Evolutionary conservation across 2,113 vertebrate genomes (phyloP).

Genomic region (Thalassarche chlororhynchos): DNA sequence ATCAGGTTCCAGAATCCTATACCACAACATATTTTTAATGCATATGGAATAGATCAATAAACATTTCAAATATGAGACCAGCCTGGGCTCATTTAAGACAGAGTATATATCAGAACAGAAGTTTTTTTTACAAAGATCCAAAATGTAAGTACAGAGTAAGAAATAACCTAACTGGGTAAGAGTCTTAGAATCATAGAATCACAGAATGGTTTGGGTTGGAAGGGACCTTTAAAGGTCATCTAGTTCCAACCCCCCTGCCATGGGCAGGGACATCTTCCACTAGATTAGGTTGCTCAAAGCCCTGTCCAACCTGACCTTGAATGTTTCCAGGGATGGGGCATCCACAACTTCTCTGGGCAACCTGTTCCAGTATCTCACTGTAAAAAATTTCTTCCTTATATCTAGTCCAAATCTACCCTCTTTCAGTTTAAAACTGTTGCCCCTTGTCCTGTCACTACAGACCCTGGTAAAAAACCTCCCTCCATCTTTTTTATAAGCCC

Average conservation of each 20-base stretch:
- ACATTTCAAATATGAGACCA: background rate
- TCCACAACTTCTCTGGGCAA: background rate
- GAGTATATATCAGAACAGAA: background rate
- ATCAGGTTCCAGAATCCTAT: background rate
- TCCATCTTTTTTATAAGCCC: background rate
- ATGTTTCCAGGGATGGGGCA: background rate
- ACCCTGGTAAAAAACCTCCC: background rate
- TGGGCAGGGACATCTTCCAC: background rate
- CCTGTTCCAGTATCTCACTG: background rate
- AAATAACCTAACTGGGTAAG: background rate
- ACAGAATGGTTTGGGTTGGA: background rate
- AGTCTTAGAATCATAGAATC: background rate
- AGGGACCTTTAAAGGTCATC: background rate
- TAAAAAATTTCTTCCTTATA: background rate
- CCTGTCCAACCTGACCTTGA: background rate
- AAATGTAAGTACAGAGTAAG: background rate
- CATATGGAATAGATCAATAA: background rate
- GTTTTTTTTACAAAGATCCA: background rate
- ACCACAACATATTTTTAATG: background rate
- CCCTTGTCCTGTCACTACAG: background rate
- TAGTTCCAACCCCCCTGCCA: background rate
- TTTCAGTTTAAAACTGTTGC: background rate
- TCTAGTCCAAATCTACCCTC: background rate
- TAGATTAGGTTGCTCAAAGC: background rate
- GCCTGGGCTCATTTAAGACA: background rate